A percentile compares a stretch with the other conserved stretches of the same genome.
These are phyloP conservation scores for Boloria selene DNA, from an alignment of 2,888 invertebrate species.

Conservation along the genomic window DNA sequence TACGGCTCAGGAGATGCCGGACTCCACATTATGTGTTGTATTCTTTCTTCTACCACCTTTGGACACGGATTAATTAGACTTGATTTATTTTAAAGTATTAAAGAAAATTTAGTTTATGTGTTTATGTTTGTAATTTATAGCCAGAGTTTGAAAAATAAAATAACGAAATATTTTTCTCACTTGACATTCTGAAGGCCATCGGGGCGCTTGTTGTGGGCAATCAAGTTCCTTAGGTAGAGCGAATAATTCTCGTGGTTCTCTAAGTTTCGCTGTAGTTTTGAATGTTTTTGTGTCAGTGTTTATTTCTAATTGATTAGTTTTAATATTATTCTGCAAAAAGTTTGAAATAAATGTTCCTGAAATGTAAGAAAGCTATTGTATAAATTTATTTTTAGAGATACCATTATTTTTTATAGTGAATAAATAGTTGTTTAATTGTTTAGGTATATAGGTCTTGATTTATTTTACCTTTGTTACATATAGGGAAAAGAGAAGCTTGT, in stretches of 20 bases:
- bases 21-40: slow-evolving; percentile 88
- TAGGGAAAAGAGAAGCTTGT: slow-evolving; percentile 86
- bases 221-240: slow-evolving; percentile 87
- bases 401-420: no score
- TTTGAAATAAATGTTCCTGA: slow-evolving; percentile 84
- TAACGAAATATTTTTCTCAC: slow-evolving; percentile 67
- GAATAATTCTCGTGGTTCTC: slow-evolving; percentile 87
- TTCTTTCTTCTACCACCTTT: slow-evolving; percentile 91
- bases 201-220: slow-evolving; percentile 88
- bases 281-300: slow-evolving; percentile 85
- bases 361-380: slow-evolving; percentile 32
- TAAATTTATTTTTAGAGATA: no score
- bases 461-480: slow-evolving; percentile 80
- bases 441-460: no score
- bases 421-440: background rate
- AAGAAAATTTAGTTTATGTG: no score
- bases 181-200: slow-evolving; percentile 96
- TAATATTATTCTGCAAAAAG: slow-evolving; percentile 84
- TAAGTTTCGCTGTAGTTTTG: slow-evolving; percentile 84
- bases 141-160: no score
- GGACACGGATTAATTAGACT: no score
- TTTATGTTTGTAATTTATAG: background rate
- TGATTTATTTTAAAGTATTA: no score
- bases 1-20: slow-evolving; percentile 90
- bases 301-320: slow-evolving; percentile 86